Evolutionary conservation across 2,113 vertebrate species (phyloP).

Genomic region (Syrrhaptes paradoxus): DNA sequence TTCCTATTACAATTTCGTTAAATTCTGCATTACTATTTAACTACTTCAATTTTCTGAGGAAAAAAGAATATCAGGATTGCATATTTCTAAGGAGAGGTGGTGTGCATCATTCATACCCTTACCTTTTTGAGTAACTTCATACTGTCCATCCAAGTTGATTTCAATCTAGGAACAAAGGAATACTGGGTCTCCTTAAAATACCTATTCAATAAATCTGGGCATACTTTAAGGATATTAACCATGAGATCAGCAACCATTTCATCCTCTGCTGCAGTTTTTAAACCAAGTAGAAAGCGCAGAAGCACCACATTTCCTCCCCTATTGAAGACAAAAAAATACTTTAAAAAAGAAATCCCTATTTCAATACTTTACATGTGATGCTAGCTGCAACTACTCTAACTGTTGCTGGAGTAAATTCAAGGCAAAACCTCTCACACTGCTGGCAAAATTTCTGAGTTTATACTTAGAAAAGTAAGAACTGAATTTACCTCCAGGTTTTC

Average conservation of each 20-base stretch:
- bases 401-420: not conserved
- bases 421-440: not conserved
- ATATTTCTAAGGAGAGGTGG: not conserved
- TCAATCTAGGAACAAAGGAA: conserved; percentile 86
- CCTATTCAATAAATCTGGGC: conserved; percentile 87
- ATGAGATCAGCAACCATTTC: conserved; percentile 86
- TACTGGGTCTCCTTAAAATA: conserved; percentile 90
- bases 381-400: not conserved
- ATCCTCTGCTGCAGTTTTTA: conserved; percentile 88
- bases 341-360: not conserved
- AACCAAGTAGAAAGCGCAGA: conserved; percentile 87
- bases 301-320: conserved; percentile 92
- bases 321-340: not conserved
- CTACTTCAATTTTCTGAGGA: not conserved
- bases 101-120: not conserved
- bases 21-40: not conserved
- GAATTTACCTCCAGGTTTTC: not conserved
- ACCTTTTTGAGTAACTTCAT: conserved; percentile 90
- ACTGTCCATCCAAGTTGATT: conserved; percentile 89
- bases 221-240: conserved; percentile 84
- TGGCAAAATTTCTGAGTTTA: not conserved
- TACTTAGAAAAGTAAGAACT: not conserved
- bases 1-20: not conserved
- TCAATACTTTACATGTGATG: not conserved
- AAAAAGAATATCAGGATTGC: not conserved